Base-by-base conservation (phyloP, 2,113 vertebrate genomes). In the Zosterops borbonicus region DNA sequence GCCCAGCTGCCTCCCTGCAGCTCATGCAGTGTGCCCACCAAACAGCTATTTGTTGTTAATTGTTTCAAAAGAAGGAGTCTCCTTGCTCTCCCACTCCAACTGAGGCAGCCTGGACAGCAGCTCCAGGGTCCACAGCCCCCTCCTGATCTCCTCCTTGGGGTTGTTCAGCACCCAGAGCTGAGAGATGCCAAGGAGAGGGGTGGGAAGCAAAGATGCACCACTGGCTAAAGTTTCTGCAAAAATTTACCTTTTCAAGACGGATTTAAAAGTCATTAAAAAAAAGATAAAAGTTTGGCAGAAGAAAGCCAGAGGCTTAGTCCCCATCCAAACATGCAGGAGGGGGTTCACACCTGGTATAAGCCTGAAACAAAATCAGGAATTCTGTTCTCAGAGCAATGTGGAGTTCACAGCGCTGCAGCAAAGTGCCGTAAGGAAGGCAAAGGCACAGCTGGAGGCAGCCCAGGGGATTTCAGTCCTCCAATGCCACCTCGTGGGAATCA, bases 401-500 rank as follows among this genome's bases (percentile, higher is more conserved):
- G 69, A 55, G 58, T 24, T 33, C 4, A 27, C 2, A 70, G 55
- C 0, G 0, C 53, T 8, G 28, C 41, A 81, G 29, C 12, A 4
- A 44, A 33, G 42, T 0, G 6, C 37, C 35, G 29, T 19, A 2
- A 60, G 31, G 42, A 63, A 65, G 11, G 24, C 74, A 39, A 44
- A 70, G 1, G 8, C 53, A 14, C 3, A 0, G 17, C 33, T 14
- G 35, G 19, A 53, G 49, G 21, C 1, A 19, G 18, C 47, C 21
- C 50, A 11, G 20, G 41, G 58, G 90, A 95, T 53, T 60, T 63
- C 20, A 53, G 33, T 55, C 63, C 52, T 69, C 83, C 33, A 46
- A 91, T 91, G 97, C 97, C 98, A 96, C 95, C 98, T 97, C 9
- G 97, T 98, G 98, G 97, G 92, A 87, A 70, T 14, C 8, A 0